A percentile compares a stretch with the other conserved stretches of the same genome.
Conservation (phyloP, 2,797 vertebrate genomes). For the Lutjanus campechanus region DNA sequence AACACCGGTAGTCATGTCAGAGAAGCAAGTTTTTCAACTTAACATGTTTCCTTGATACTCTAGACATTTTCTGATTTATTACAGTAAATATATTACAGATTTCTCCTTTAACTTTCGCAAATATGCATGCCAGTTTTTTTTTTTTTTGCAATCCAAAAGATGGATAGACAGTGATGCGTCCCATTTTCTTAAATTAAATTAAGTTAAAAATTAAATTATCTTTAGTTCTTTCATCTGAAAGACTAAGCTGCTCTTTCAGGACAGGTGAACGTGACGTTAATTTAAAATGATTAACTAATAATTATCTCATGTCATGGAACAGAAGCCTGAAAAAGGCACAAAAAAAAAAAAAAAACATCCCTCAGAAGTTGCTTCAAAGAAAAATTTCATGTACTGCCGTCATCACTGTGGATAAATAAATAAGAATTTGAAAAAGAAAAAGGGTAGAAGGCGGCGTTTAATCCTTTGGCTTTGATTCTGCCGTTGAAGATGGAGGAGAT, state of each 20-base stretch:
- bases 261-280: not conserved
- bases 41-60: too few relatives aligned
- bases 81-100: too few relatives aligned
- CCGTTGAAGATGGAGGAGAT: slow-evolving; percentile 4
- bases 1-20: too few relatives aligned
- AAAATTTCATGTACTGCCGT: slow-evolving; percentile 1
- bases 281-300: not conserved
- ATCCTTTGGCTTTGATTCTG: slow-evolving; percentile 41
- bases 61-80: too few relatives aligned
- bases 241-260: not conserved
- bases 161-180: too few relatives aligned
- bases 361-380: slow-evolving; percentile 42
- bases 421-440: slow-evolving; percentile 11
- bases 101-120: too few relatives aligned
- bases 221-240: too few relatives aligned
- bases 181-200: too few relatives aligned
- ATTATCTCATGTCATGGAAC: not conserved
- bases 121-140: not conserved
- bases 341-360: slow-evolving; percentile 3
- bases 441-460: slow-evolving; percentile 14
- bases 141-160: too few relatives aligned
- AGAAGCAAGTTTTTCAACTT: too few relatives aligned
- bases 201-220: too few relatives aligned
- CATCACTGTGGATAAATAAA: slow-evolving; percentile 38
- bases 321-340: not conserved